These are phyloP conservation scores for Sigmodon hispidus DNA, from an alignment of 2,113 vertebrate species.

Conservation along the genomic window DNA sequence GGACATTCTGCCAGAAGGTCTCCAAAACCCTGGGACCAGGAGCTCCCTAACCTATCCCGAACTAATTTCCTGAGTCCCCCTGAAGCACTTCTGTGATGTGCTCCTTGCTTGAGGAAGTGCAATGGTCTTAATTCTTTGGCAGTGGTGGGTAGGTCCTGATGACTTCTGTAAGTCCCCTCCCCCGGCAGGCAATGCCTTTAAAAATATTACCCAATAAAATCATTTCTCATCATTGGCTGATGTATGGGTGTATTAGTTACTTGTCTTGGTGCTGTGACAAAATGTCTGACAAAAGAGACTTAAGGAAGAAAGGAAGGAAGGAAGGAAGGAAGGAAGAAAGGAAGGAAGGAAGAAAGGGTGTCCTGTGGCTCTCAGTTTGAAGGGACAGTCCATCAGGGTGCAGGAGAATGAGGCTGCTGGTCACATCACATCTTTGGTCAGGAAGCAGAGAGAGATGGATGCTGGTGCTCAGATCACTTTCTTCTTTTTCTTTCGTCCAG, in stretches of 20 bases:
- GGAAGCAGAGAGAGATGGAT: background rate
- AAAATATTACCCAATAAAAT: slow-evolving; percentile 82
- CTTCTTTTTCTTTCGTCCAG: background rate
- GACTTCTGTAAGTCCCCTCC: slow-evolving; percentile 54
- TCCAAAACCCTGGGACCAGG: slow-evolving; percentile 71
- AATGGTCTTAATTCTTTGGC: slow-evolving; percentile 32
- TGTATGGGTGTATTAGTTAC: slow-evolving; percentile 49
- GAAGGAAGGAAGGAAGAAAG: no score
- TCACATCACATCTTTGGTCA: accelerated
- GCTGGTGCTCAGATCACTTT: background rate
- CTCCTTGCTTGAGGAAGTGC: slow-evolving; percentile 64
- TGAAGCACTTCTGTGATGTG: slow-evolving; percentile 59
- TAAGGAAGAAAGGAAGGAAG: background rate
- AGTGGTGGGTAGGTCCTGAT: slow-evolving; percentile 65
- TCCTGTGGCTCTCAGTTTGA: background rate
- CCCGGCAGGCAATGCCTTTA: slow-evolving; percentile 62
- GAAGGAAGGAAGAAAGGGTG: no score
- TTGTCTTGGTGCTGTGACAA: background rate
- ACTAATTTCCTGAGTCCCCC: slow-evolving; percentile 52
- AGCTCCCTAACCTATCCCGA: slow-evolving; percentile 13
- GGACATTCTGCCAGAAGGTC: slow-evolving; percentile 56
- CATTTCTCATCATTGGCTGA: slow-evolving; percentile 58
- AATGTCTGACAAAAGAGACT: no score
- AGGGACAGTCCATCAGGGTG: background rate
- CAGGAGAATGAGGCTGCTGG: background rate